Base-by-base conservation (phyloP, 1,140 invertebrate species). In the Yoshiicerus persimilis region DNA sequence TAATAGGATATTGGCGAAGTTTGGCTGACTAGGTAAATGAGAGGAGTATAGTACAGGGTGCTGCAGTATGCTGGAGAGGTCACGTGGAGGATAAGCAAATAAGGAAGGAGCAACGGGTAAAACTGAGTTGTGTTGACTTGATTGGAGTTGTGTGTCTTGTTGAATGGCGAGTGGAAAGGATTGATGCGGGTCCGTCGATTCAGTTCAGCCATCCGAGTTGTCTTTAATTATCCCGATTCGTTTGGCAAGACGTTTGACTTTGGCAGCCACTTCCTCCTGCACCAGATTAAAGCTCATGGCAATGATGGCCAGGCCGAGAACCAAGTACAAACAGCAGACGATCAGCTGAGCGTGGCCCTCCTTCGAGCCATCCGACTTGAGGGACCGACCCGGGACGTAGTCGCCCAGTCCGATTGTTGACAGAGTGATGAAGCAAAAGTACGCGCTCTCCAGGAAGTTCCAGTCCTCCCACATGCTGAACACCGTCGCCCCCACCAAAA, bases 281-380 rank as follows among this genome's bases (percentile, higher is more conserved):
- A 98, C 95, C 38, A 98, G 93, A 92, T 96, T 97, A 91, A 98
- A 98, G 85, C 97, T 96, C 97, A 98, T 98, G 1, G 97, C 97
- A 90, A 98, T 95, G 38, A 98, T 93, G 16, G 97, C 96, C 36
- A 98, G 94, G 30, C 97, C 97, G 89, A 98, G 94, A 41, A 98
- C 94, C 41, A 98, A 92, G 92, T 98, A 98, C 1, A 97, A 93
- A 92, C 96, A 97, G 92, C 96, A 97, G 13, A 96, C 95, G 36
- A 97, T 95, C 88, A 97, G 93, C 92, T 97, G 96, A 13, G 94
- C 92, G 86, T 95, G 93, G 6, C 93, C 94, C 64, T 89, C 64
- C 88, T 94, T 94, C 27, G 93, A 94, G 62, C 95, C 95, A 4
- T 93, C 92, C 91, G 92, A 92, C 92, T 94, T 91, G 91, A 94